A percentile compares a stretch with the other conserved stretches of the same genome.
phyloP scores from a whole-genome alignment of 1,140 invertebrate species.

The Eriosoma lanigerum region DNA sequence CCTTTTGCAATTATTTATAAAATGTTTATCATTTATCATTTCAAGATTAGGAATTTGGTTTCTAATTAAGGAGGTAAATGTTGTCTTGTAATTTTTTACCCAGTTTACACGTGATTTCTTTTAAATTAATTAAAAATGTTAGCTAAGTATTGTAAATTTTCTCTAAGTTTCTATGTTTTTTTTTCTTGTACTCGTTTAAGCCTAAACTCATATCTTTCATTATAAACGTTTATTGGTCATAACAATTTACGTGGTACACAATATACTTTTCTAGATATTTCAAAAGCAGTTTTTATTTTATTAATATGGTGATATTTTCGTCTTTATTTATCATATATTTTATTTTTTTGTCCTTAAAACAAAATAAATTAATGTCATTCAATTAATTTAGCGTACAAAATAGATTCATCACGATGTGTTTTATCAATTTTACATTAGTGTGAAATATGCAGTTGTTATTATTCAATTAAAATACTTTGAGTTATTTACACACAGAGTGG shows the following conservation, averaged over 20 bases:
- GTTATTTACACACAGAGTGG: slow-evolving; percentile 17
- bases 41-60: not conserved
- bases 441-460: not conserved
- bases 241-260: not conserved
- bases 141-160: not conserved
- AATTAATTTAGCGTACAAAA: not conserved
- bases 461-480: slow-evolving; percentile 5
- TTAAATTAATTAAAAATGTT: not conserved
- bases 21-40: no score
- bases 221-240: no score
- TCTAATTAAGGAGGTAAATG: not conserved
- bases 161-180: not conserved
- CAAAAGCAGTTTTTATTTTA: not conserved
- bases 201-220: not conserved
- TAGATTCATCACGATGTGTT: not conserved
- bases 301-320: not conserved
- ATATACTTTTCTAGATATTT: not conserved
- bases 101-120: not conserved
- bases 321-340: not conserved
- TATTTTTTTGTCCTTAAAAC: not conserved
- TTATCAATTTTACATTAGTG: not conserved
- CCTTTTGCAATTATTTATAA: no score
- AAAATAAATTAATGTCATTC: not conserved
- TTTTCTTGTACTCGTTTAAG: not conserved
- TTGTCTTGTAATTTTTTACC: not conserved